Base-by-base conservation (phyloP, 2,113 vertebrate genomes). In the Holacanthus passer region DNA sequence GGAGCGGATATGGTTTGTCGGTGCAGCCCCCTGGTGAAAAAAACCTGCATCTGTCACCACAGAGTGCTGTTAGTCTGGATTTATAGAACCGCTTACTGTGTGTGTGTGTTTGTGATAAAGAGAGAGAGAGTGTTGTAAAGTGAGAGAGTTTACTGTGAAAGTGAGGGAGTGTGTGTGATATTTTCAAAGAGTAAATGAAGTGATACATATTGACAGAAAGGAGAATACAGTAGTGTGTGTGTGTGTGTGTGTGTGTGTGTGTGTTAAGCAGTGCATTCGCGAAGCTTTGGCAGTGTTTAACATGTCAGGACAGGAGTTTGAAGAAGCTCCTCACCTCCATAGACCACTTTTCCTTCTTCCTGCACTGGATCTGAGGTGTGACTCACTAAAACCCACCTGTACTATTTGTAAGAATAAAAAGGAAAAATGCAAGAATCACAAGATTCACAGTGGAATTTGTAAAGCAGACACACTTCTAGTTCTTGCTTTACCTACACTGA, bases 21-120 rank as follows among this genome's bases (percentile, higher is more conserved):
- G 37, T 2, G 48, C 79, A 69, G 50, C 72, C 60, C 66, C 58
- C 79, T 60, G 66, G 65, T 72, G 66, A 83, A 78, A 83, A n/a
- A 88, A 80, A 78, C 67, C 82, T 69, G 70, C 78, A 67, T 79
- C 53, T 87, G 66, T 90, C 85, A 87, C 73, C 68, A 48, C 76
- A 37, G 19, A 56, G 24, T 3, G 4, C 67, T 47, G 41, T 60
- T 55, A 37, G 45, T 43, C 55, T 73, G 84, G 83, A 88, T 83
- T 86, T 86, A 88, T 88, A 77, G 65, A 24, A 27, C 37, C 24
- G 29, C 67, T 79, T 64, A 45, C 16, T 27, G 11, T 68, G 50
- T 67, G 32, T 66, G 66, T 66, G 67, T 81, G 75, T 84, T 32
- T 52, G 73, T 52, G 45, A 29, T 58, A 17, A n/a, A 39, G 24